Base-by-base conservation (phyloP, 2,888 invertebrate genomes). In the Drosophila cracens region DNA sequence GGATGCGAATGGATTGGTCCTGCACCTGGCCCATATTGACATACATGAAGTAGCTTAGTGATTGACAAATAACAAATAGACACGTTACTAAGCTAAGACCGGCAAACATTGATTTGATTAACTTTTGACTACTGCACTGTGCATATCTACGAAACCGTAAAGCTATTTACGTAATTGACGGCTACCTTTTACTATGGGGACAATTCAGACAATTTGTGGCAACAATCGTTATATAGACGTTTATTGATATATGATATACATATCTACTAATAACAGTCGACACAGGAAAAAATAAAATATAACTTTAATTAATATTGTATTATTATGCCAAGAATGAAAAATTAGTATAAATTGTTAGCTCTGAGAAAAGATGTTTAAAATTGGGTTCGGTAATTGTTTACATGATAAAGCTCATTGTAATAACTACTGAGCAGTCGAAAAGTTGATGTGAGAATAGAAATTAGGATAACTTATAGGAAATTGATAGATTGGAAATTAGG, bases 21-120 rank as follows among this genome's bases (percentile, higher is more conserved):
- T 31, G 29, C 76, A 59, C 64, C 63, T 60, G 78, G 56, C 43
- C 65, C 65, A 63, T 70, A 76, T 74, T 65, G 67, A 78, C 79
- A 71, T 60, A 69, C 68, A 75, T 75, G 72, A 87, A 82, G 81
- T 84, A 76, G 85, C 83, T 84, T 84, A 84, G 85, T 87, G 83
- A 87, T 81, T 87, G 83, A 84, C 83, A 84, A 84, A 84, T 87
- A 84, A 86, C 83, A 84, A 81, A 84, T 87, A 84, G 81, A 83
- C 81, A 83, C 76, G 81, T 83, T 74, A 83, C 84, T 71, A 61
- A 80, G 87, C 70, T 78, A 80, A 78, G 79, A 79, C 46, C 70
- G 76, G 76, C 74, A 74, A 86, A 80, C 87, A 84, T 80, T 87
- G 83, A 83, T 83, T 83, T 83, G 87, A 83, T 83, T 83, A 83